These are phyloP conservation scores for Agapornis roseicollis DNA, from an alignment of 2,113 vertebrate species.

Conservation along the genomic window DNA sequence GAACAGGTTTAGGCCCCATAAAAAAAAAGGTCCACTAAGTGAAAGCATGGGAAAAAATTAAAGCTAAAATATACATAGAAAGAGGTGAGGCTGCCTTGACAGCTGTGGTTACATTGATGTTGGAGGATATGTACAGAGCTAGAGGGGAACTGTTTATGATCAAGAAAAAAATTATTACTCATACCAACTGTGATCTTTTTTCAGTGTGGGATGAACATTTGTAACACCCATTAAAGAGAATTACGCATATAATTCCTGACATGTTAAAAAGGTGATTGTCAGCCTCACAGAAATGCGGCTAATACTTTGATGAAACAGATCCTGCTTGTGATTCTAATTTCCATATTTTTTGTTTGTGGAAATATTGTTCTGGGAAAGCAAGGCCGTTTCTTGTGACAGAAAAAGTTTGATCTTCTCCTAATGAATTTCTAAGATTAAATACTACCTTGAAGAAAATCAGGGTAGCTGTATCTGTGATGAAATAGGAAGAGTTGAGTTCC, in stretches of 20 bases:
- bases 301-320: conserved; percentile 49
- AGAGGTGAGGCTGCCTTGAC: conserved; percentile 60
- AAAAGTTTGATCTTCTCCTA: not conserved
- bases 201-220: conserved; percentile 63
- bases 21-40: not conserved
- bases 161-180: conserved; percentile 56
- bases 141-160: conserved; percentile 54
- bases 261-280: conserved; percentile 51
- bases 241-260: conserved; percentile 33
- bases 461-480: not conserved
- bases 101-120: conserved; percentile 68
- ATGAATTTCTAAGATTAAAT: not conserved
- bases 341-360: conserved; percentile 38
- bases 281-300: conserved; percentile 13
- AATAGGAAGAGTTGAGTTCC: not conserved
- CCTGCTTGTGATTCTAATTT: conserved; percentile 39
- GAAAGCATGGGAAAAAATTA: conserved; percentile 65
- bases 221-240: conserved; percentile 51
- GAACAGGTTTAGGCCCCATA: conserved; percentile 34
- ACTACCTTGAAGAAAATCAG: not conserved
- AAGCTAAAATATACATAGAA: conserved; percentile 56
- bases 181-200: conserved; percentile 59
- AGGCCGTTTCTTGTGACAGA: not conserved
- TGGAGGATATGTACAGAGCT: conserved; percentile 40
- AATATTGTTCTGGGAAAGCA: conserved; percentile 43